Percentiles rank a stretch among this genome's conserved stretches.
These are phyloP conservation scores for Saccostrea echinata DNA, from an alignment of 1,140 invertebrate species.

Conservation along the genomic window DNA sequence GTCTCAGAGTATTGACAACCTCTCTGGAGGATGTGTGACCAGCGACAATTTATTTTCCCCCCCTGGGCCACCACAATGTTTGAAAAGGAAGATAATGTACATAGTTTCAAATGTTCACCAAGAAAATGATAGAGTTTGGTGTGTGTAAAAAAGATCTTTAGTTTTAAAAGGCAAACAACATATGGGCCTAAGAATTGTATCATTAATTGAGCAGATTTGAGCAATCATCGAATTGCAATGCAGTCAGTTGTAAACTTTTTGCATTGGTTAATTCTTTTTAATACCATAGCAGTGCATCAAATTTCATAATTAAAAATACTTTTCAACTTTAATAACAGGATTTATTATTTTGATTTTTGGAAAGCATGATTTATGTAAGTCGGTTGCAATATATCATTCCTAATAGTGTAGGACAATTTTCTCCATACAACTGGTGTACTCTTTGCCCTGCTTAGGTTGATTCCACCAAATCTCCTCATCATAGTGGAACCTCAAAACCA, in stretches of 20 bases:
- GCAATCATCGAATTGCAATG: neutral
- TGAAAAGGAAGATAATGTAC: neutral
- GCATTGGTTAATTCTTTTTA: neutral
- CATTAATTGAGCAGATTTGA: neutral
- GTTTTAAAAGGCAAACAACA: conserved; percentile 8
- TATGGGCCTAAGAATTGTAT: neutral
- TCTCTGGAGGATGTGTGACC: neutral
- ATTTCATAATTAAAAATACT: neutral
- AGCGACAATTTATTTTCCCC: conserved; percentile 15
- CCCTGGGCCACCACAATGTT: neutral
- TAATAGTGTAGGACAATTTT: neutral
- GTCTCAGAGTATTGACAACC: neutral
- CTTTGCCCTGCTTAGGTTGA: too few relatives aligned
- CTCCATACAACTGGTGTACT: neutral
- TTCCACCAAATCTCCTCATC: too few relatives aligned
- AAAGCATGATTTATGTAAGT: neutral
- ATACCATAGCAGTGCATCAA: neutral
- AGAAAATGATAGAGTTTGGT: neutral
- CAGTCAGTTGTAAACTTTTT: neutral
- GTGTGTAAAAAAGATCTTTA: neutral
- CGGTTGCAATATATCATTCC: neutral
- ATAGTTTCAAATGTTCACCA: conserved; percentile 18
- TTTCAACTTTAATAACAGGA: neutral
- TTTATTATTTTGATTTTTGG: neutral
- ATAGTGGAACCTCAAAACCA: too few relatives aligned